Evolutionary conservation across 2,888 invertebrate species (phyloP).

Genomic region (Drosophila paranaensis): DNA sequence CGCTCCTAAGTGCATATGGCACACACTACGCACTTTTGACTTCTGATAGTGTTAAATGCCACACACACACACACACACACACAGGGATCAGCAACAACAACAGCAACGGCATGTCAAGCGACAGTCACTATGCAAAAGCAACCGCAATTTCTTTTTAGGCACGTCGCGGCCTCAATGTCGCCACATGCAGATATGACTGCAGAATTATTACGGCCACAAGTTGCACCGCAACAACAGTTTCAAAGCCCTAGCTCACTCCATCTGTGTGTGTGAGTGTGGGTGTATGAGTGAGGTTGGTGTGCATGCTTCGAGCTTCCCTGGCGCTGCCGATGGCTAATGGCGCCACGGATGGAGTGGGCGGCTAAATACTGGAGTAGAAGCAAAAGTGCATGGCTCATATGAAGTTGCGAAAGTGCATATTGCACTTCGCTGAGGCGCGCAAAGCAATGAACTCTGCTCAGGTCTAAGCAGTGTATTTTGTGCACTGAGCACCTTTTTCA

Average conservation of each 20-base stretch:
- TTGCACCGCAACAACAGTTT: slow-evolving; percentile 30
- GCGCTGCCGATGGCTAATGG: slow-evolving; percentile 36
- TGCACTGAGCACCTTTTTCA: too few species aligned
- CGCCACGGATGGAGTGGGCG: slow-evolving; percentile 27
- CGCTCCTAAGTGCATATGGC: slow-evolving; percentile 60
- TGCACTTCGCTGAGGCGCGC: not conserved
- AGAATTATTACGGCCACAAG: slow-evolving; percentile 65
- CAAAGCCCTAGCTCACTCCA: slow-evolving; percentile 17
- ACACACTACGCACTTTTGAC: slow-evolving; percentile 75
- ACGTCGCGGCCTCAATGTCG: slow-evolving; percentile 68
- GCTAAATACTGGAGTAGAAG: slow-evolving; percentile 2
- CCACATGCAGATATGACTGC: slow-evolving; percentile 70
- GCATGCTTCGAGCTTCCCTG: slow-evolving; percentile 25
- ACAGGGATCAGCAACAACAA: slow-evolving; percentile 24
- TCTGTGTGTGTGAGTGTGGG: not conserved
- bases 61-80: slow-evolving; percentile 56
- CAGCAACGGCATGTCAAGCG: slow-evolving; percentile 60
- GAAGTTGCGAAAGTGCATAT: slow-evolving; percentile 6
- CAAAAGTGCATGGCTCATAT: not conserved
- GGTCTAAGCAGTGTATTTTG: not conserved
- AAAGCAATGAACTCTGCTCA: slow-evolving; percentile 6
- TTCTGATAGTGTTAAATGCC: slow-evolving; percentile 80
- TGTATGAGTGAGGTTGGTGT: not conserved
- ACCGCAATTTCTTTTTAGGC: slow-evolving; percentile 76
- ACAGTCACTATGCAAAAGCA: slow-evolving; percentile 48